These are phyloP conservation scores for Nezara viridula DNA, from an alignment of 2,888 invertebrate species.

Conservation along the genomic window DNA sequence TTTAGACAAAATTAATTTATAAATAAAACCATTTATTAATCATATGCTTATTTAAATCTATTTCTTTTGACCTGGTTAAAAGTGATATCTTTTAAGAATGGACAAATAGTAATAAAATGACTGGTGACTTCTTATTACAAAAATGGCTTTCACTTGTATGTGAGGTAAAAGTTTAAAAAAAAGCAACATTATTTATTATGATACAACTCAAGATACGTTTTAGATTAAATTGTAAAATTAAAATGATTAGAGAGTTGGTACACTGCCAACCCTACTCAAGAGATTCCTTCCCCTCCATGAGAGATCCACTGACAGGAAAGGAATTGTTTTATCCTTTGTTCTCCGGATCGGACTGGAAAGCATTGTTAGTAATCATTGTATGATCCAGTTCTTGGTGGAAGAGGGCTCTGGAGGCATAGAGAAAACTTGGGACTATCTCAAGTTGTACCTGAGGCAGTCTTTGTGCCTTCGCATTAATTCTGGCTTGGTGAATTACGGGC, in stretches of 20 bases:
- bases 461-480: conserved; percentile 29
- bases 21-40: too few relatives aligned
- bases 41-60: too few relatives aligned
- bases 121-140: too few relatives aligned
- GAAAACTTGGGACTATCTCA: conserved; percentile 35
- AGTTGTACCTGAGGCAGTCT: not conserved
- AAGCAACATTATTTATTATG: not conserved
- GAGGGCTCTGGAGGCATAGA: not conserved
- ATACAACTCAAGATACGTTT: not conserved
- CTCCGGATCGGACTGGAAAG: not conserved
- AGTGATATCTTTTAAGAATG: too few relatives aligned
- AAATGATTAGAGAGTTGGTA: not conserved
- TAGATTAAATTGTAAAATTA: not conserved
- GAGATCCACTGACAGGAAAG: not conserved
- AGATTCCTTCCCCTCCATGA: not conserved
- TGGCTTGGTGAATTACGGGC: not conserved
- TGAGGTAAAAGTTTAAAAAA: too few relatives aligned
- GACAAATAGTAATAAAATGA: too few relatives aligned
- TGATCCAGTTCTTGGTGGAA: not conserved
- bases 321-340: not conserved
- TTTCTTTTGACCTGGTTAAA: too few relatives aligned
- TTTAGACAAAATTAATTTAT: too few relatives aligned
- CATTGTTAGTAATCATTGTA: not conserved
- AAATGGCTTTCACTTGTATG: too few relatives aligned
- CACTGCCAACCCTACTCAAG: not conserved